Base-by-base conservation (phyloP, 2,113 vertebrate species). In the Saguinus midas region DNA sequence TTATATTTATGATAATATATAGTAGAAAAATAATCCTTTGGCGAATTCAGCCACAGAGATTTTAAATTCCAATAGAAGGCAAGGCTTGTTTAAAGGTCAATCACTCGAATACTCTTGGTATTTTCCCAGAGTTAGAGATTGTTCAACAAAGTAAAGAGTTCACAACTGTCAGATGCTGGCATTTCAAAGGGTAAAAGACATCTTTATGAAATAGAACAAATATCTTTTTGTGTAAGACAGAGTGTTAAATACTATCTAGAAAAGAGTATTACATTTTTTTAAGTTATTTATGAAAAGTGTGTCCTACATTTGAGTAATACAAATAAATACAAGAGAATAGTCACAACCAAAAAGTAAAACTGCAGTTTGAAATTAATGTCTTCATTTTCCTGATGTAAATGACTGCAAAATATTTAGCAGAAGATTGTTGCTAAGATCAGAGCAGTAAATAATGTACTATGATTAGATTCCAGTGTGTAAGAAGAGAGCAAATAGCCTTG, bases 41-140 rank as follows among this genome's bases (percentile, higher is more conserved):
- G 70, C 4, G 21, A 92, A 8, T 21, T 96, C 27, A 87, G 17
- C 25, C 89, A 90, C 14, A 45, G 78, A 96, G 52, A 95, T 32
- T 88, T 95, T 92, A 92, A 84, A 86, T 92, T 88, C n/a, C 80
- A 95, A 55, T 84, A 72, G 70, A 97, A 91, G 35, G 21, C 37
- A 72, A 95, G 9, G 8, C 40, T 96, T 96, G 61, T 88, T 91
- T 95, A 95, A 97, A 97, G 93, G 93, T 97, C 95, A 97, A 70
- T 85, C 32, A 35, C 40, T 80, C 5, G 0, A 57, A 89, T 58
- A 75, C n/a, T 94, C 61, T 88, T 84, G 72, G 43, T 95, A 91
- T 98, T 97, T 97, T 96, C 68, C 45, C 37, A 86, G 61, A 95
- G n/a, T 75, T 88, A 96, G 70, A 97, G 89, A 90, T 95, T 97